Conservation (phyloP, 2,888 invertebrate species). For the Gymnosoma rotundatum region DNA sequence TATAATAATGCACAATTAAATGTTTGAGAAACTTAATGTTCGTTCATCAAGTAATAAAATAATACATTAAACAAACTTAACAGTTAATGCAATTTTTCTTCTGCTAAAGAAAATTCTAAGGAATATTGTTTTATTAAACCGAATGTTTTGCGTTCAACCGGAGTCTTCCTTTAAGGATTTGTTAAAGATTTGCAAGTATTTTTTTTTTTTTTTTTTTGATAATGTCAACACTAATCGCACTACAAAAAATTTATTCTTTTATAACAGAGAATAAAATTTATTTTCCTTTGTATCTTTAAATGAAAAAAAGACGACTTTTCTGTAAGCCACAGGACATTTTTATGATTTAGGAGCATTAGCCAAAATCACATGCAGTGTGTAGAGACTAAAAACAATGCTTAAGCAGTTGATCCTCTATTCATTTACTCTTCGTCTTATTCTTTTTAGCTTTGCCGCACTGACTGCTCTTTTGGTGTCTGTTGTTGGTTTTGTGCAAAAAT, state of each 20-base stretch:
- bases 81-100: background rate
- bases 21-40: constrained; percentile 1
- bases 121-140: constrained; percentile 23
- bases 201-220: constrained; percentile 36
- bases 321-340: constrained; percentile 68
- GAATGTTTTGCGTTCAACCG: constrained; percentile 7
- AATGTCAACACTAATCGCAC: constrained; percentile 71
- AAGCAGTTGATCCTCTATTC: constrained; percentile 51
- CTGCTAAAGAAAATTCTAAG: background rate
- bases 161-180: constrained; percentile 3
- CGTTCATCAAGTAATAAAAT: constrained; percentile 10
- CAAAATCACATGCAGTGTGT: constrained; percentile 51
- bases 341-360: constrained; percentile 61
- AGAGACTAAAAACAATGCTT: constrained; percentile 36
- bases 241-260: constrained; percentile 34
- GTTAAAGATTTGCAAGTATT: constrained; percentile 57
- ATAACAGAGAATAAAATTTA: constrained; percentile 11
- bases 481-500: constrained; percentile 63
- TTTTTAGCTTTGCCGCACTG: constrained; percentile 48
- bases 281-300: constrained; percentile 8
- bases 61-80: constrained; percentile 5
- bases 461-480: constrained; percentile 70
- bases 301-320: constrained; percentile 24
- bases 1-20: constrained; percentile 10
- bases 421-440: constrained; percentile 6